phyloP scores from a whole-genome alignment of 2,797 vertebrate species.

The Gadopsis bispinosus region DNA sequence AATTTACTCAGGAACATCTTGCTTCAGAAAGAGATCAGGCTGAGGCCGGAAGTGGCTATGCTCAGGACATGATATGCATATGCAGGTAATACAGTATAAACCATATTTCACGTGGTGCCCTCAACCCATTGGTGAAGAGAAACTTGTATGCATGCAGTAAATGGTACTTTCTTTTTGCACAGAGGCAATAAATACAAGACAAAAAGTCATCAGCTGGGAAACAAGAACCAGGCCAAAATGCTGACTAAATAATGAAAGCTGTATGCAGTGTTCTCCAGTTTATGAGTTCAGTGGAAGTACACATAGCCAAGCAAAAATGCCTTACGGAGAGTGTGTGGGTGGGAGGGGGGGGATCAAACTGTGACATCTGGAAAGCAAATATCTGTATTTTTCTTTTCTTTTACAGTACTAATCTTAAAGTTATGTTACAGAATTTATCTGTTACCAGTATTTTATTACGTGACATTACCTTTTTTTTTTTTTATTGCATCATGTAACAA shows the following conservation, averaged over 20 bases:
- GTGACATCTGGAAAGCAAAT: background rate
- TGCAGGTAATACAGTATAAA: background rate
- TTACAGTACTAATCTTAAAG: background rate
- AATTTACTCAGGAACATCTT: background rate
- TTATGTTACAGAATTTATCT: background rate
- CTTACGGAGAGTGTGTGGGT: background rate
- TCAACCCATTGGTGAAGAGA: slow-evolving; percentile 11
- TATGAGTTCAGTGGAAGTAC: background rate
- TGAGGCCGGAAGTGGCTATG: background rate
- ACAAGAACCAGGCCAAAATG: background rate
- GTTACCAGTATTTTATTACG: background rate
- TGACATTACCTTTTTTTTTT: background rate
- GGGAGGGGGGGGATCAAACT: background rate
- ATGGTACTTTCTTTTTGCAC: slow-evolving; percentile 11
- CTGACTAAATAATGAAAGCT: slow-evolving; percentile 33
- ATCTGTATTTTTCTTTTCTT: background rate
- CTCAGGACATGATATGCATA: background rate
- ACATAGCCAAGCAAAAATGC: background rate
- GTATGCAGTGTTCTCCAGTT: background rate
- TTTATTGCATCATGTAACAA: background rate
- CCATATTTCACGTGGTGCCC: slow-evolving; percentile 1
- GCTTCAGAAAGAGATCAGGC: background rate
- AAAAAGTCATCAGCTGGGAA: slow-evolving; percentile 30
- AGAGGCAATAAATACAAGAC: slow-evolving; percentile 10
- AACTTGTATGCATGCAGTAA: slow-evolving; percentile 25